A percentile compares a stretch with the other conserved stretches of the same genome.
Conservation (phyloP, 2,888 invertebrate species). For the Carabus problematicus region DNA sequence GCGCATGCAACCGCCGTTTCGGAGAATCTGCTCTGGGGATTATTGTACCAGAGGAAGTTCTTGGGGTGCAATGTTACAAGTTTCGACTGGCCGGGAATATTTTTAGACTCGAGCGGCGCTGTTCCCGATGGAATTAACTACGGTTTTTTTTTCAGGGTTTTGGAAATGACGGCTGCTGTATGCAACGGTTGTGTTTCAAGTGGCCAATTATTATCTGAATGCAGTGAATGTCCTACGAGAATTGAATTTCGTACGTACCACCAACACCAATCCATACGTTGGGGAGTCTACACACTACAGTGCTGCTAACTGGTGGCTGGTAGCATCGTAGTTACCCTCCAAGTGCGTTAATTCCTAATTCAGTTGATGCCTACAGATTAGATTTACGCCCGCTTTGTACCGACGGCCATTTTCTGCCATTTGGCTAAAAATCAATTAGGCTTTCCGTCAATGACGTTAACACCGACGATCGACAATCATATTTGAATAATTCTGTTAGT, state of each 20-base stretch:
- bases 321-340: constrained; percentile 48
- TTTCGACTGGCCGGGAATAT: constrained; percentile 8
- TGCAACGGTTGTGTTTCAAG: constrained; percentile 52
- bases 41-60: constrained; percentile 31
- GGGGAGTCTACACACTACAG: no score
- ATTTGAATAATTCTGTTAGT: constrained; percentile 35
- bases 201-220: constrained; percentile 60
- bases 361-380: constrained; percentile 58
- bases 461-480: constrained; percentile 30
- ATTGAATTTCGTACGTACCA: constrained; percentile 30
- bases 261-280: constrained; percentile 15
- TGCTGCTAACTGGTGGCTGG: neutral
- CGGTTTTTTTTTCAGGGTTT: constrained; percentile 21
- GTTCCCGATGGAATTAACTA: constrained; percentile 26
- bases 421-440: constrained; percentile 61
- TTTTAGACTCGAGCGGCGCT: constrained; percentile 16
- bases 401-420: constrained; percentile 60
- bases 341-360: constrained; percentile 56
- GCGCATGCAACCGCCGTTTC: constrained; percentile 5
- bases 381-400: constrained; percentile 54
- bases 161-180: constrained; percentile 43
- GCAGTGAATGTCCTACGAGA: constrained; percentile 42
- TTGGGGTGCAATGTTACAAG: neutral
- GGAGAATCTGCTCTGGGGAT: constrained; percentile 32
- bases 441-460: constrained; percentile 44